Evolutionary conservation across 1,140 invertebrate species (phyloP).

Genomic region (Brachionus koreanus): DNA sequence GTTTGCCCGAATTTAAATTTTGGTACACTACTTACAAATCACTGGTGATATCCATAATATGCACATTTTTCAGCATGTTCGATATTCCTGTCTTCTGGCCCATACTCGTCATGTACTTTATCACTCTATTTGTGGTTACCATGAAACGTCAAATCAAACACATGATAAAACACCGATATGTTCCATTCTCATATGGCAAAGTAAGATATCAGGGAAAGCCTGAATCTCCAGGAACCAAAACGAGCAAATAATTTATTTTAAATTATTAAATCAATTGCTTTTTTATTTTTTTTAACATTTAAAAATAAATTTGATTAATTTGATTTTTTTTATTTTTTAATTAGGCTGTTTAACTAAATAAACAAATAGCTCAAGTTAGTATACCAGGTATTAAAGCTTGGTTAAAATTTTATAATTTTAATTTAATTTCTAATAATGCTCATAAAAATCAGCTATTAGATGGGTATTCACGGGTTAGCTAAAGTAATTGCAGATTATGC

Average conservation of each 20-base stretch:
- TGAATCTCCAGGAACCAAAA: neutral
- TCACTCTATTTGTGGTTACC: slow-evolving; percentile 93
- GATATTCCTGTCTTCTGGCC: slow-evolving; percentile 99
- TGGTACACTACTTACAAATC: slow-evolving; percentile 96
- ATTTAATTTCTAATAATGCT: neutral
- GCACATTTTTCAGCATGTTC: slow-evolving; percentile 94
- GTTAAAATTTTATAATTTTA: neutral
- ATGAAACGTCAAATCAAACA: slow-evolving; percentile 99
- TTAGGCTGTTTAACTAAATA: neutral
- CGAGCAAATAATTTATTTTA: slow-evolving; percentile 34
- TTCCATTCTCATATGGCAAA: slow-evolving; percentile 97
- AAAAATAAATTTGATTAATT: slow-evolving; percentile 23
- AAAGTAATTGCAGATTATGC: slow-evolving; percentile 91
- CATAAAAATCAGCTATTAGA: slow-evolving; percentile 54
- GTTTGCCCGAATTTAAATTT: slow-evolving; percentile 98
- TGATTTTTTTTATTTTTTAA: slow-evolving; percentile 30
- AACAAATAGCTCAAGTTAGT: neutral
- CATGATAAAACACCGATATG: slow-evolving; percentile 98
- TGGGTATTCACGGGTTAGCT: slow-evolving; percentile 95
- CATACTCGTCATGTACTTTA: slow-evolving; percentile 98
- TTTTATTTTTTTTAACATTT: neutral
- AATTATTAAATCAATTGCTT: neutral
- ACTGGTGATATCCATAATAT: slow-evolving; percentile 80
- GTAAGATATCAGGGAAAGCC: slow-evolving; percentile 66
- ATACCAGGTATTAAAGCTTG: neutral